These are phyloP conservation scores for Stomatorhinus ivindoensis DNA, from an alignment of 2,113 vertebrate genomes.

Conservation along the genomic window DNA sequence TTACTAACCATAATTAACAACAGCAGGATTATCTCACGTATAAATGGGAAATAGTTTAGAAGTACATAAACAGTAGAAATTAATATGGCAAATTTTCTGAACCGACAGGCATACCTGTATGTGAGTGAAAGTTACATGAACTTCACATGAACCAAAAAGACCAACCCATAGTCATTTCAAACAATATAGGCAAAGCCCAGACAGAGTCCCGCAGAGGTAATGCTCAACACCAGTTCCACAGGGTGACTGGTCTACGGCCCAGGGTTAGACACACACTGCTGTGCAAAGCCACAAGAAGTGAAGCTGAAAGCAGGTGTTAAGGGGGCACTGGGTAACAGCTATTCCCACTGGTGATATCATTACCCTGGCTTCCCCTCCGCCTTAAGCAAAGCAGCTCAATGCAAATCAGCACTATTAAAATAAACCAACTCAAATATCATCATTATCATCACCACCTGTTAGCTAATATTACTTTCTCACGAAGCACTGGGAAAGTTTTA, in stretches of 20 bases:
- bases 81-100: not conserved
- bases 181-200: conserved; percentile 54
- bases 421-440: not conserved
- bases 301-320: not conserved
- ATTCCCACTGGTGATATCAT: not conserved
- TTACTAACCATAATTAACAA: not conserved
- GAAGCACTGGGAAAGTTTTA: not conserved
- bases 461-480: not conserved
- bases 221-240: not conserved
- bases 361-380: not conserved
- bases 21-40: not conserved
- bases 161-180: conserved; percentile 46
- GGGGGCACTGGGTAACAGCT: not conserved
- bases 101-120: not conserved
- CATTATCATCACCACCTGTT: not conserved
- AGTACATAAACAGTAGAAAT: not conserved
- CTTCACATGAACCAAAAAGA: not conserved
- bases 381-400: not conserved
- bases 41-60: not conserved
- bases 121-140: not conserved
- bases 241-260: not conserved
- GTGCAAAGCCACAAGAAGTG: conserved; percentile 39
- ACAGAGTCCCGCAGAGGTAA: conserved; percentile 20
- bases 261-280: conserved; percentile 27
- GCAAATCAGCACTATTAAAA: not conserved